Base-by-base conservation (phyloP, 2,113 vertebrate genomes). In the Antigone vipio region DNA sequence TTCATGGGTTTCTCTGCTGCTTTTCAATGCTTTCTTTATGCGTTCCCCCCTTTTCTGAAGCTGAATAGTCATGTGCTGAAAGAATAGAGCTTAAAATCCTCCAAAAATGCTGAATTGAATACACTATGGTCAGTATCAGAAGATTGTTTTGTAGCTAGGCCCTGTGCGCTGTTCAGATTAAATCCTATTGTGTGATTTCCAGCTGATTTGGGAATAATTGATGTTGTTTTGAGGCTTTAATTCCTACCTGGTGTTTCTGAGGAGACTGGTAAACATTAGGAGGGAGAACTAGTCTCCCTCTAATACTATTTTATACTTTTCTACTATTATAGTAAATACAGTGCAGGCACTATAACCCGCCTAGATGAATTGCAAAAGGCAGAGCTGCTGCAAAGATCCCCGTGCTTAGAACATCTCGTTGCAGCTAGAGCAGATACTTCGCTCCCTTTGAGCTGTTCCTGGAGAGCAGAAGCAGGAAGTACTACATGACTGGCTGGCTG, bases 21-120 rank as follows among this genome's bases (percentile, higher is more conserved):
- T 83, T 78, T 72, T 85, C 45, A 55, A 12, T 72, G 23, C 18
- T 6, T 21, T 49, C 47, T 53, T 47, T 19, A 27, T 35, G 58
- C 32, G 19, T 89, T 91, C 24, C 5, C 9, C 27, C 16, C 1
- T 42, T 86, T 83, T 83, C 24, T 66, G 71, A 83, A 89, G 45
- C 32, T 59, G 59, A 86, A 45, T 35, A 77, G 38, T 69, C 1
- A 1, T 14, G 35, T 66, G 38, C 77, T 89, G 32, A 59, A 67
- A 94, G 62, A 93, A 74, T 20, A 89, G 79, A 95, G 38, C n/a
- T 62, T 91, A 38, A 94, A 90, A 53, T 66, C 71, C 55, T 69
- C 35, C 9, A 4, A 7, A 90, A 88, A 58, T n/a, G 53, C 53
- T 53, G 55, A 88, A 47, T 4, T 47, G 6, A 68, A 47, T 45